Evolutionary conservation across 2,113 vertebrate genomes (phyloP).

Genomic region (Epinephelus moara): DNA sequence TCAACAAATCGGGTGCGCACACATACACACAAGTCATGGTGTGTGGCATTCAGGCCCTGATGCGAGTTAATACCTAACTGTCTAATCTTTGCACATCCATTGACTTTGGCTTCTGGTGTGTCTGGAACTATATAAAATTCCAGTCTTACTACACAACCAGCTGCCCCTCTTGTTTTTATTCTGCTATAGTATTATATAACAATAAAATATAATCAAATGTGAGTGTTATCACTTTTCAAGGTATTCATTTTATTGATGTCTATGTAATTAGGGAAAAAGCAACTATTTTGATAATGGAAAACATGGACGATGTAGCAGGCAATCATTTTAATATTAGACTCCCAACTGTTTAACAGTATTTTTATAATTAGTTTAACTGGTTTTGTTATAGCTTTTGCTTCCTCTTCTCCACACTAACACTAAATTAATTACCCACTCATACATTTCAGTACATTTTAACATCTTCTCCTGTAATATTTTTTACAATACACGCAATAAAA

Average conservation of each 20-base stretch:
- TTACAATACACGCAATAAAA: neutral
- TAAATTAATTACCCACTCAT: neutral
- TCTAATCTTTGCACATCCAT: slow-evolving; percentile 23
- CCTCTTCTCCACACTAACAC: neutral
- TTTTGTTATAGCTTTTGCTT: neutral
- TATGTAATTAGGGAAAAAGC: neutral
- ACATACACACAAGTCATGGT: neutral
- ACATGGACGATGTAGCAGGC: neutral
- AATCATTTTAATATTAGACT: neutral
- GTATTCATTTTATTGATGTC: neutral
- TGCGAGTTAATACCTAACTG: slow-evolving; percentile 65
- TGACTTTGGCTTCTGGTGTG: slow-evolving; percentile 14
- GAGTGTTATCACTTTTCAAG: neutral
- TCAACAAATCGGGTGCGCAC: slow-evolving; percentile 5
- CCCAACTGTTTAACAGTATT: neutral
- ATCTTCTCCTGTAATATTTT: neutral
- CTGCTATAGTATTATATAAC: slow-evolving; percentile 16
- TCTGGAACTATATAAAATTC: neutral
- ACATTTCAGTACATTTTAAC: neutral
- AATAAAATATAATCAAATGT: neutral
- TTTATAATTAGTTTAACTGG: neutral
- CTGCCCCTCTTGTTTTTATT: neutral
- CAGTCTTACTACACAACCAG: neutral
- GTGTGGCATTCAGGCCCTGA: neutral
- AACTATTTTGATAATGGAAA: neutral